phyloP scores from a whole-genome alignment of 2,113 vertebrate species.

The Chloropsis cyanopogon region DNA sequence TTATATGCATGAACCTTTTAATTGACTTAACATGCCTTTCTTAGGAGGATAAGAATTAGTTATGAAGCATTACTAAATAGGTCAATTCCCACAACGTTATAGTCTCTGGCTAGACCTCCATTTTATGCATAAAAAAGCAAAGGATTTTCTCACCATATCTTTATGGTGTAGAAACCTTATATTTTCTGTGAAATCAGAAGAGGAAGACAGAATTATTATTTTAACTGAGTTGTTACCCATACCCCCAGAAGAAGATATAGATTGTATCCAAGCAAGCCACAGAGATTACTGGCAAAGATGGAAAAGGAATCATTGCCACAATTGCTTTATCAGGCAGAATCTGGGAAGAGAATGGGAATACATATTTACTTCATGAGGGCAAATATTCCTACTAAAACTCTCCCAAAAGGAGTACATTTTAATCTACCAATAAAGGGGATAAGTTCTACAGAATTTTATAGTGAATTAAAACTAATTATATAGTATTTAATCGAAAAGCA shows the following conservation, averaged over 20 bases:
- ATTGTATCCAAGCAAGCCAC: not conserved
- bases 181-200: not conserved
- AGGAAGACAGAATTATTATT: not conserved
- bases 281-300: not conserved
- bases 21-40: slow-evolving; percentile 16
- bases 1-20: slow-evolving; percentile 1
- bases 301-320: not conserved
- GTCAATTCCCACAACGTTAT: not conserved
- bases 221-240: not conserved
- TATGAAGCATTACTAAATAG: slow-evolving; percentile 1
- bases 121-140: not conserved
- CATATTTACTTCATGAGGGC: not conserved
- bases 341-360: not conserved
- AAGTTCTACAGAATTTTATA: not conserved
- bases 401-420: not conserved
- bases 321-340: not conserved
- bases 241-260: not conserved
- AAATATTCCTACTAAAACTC: not conserved
- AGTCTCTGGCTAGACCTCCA: not conserved
- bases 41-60: not conserved
- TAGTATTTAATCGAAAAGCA: not conserved
- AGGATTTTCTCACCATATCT: not conserved
- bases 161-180: not conserved
- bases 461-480: not conserved
- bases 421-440: not conserved